Evolutionary conservation across 2,797 vertebrate species (phyloP), one percentile per base, ranked within the genome.

Genomic region (Darevskia mixta): DNA sequence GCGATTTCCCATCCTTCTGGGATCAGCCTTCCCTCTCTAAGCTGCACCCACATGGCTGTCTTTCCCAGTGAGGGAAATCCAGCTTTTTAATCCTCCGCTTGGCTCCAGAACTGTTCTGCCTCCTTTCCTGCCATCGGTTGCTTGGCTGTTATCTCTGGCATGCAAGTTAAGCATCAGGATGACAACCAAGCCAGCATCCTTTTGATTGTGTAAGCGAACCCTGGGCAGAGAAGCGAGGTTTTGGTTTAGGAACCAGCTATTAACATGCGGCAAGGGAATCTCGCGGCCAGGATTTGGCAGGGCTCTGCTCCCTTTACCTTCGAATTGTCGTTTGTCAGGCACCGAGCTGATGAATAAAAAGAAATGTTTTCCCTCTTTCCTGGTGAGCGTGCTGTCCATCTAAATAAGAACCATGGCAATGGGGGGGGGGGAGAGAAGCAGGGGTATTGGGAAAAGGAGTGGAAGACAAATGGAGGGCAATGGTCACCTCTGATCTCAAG

Each of bases 71-170:
- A 10, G 43, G 76, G 23, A 18, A 55, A 69, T 58, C 41, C 17
- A 61, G 35, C 25, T 73, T 35, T 61, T 72, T n/a, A 35, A 41
- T 79, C 29, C 25, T 79, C 11, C 6, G 41, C 38, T 64, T 73
- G 18, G 49, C 86, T 80, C 73, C 85, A 58, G 23, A 55, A 73
- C 27, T 78, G 8, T n/a, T 61, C 25, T 25, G 10, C 32, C 29
- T 73, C 35, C 25, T 67, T 80, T 61, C 13, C 10, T 41, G 45
- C 13, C 71, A 38, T 55, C 10, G 1, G 35, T 61, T 38, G 32
- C 67, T 87, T 71, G 43, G 27, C 64, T 35, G 41, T 69, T 86
- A 29, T 81, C 78, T 73, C 78, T 73, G 49, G 49, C 78, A 32
- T 27, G 49, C 49, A 66, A 66, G 81, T 73, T 58, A 80, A 72